Conservation (phyloP, 2,113 vertebrate genomes). For the Carassius gibelio region DNA sequence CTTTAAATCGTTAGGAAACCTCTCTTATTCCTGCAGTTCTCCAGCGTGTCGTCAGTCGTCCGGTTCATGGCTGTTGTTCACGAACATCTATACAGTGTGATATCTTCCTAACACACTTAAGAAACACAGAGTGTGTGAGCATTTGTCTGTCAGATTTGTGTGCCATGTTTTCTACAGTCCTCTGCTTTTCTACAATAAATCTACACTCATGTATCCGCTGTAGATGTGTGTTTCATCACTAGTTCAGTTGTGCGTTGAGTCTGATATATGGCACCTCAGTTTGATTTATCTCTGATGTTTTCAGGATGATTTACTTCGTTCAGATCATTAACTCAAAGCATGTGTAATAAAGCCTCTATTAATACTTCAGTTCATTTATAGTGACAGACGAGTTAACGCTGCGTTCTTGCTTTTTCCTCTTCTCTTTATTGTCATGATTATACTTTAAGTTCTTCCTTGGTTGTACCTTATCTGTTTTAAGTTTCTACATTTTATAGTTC, state of each 20-base stretch:
- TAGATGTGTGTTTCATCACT: background rate
- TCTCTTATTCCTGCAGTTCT: background rate
- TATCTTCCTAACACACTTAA: background rate
- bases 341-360: background rate
- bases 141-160: slow-evolving; percentile 20
- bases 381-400: background rate
- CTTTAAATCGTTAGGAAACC: slow-evolving; percentile 1
- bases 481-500: slow-evolving; percentile 52
- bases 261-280: background rate
- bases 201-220: background rate
- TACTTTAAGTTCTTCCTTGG: background rate
- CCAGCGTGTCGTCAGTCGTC: background rate
- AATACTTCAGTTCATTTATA: background rate
- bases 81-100: background rate
- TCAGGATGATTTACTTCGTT: background rate
- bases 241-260: background rate
- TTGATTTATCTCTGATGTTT: background rate
- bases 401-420: background rate
- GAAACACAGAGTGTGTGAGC: background rate
- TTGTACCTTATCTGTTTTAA: slow-evolving; percentile 33
- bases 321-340: background rate
- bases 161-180: slow-evolving; percentile 28
- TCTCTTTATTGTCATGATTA: background rate
- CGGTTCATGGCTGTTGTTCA: background rate
- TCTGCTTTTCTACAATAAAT: slow-evolving; percentile 37